Conservation (phyloP, 2,888 invertebrate species). For the Thereva nobilitata region DNA sequence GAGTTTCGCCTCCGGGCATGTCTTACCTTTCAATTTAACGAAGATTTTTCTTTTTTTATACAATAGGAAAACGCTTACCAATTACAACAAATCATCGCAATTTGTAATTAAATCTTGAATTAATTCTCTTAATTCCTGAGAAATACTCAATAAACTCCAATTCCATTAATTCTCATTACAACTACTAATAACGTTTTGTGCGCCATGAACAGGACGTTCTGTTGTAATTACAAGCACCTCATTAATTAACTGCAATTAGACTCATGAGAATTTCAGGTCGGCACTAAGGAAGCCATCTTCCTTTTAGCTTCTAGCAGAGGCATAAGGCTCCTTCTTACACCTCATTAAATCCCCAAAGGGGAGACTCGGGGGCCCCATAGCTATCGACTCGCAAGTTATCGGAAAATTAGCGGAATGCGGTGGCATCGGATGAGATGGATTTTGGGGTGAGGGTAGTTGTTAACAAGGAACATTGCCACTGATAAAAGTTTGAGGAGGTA, state of each 20-base stretch:
- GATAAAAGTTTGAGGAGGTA: too few relatives aligned
- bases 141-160: neutral
- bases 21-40: too few relatives aligned
- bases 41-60: too few relatives aligned
- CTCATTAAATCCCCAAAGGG: conserved; percentile 29
- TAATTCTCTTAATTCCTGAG: neutral
- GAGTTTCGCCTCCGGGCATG: too few relatives aligned
- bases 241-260: conserved; percentile 35
- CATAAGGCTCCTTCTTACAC: conserved; percentile 20
- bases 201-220: conserved; percentile 3
- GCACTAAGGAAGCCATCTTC: conserved; percentile 16
- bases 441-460: neutral
- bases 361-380: too few relatives aligned
- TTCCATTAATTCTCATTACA: conserved; percentile 25
- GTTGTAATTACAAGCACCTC: conserved; percentile 27
- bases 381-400: too few relatives aligned
- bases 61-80: too few relatives aligned
- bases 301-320: neutral
- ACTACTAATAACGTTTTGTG: conserved; percentile 12
- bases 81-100: too few relatives aligned
- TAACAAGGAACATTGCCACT: too few relatives aligned
- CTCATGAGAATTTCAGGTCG: conserved; percentile 28
- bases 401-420: too few relatives aligned
- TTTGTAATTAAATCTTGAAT: too few relatives aligned
- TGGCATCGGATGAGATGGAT: neutral